phyloP scores from a whole-genome alignment of 2,888 invertebrate species.

The Rhamnusium bicolor region DNA sequence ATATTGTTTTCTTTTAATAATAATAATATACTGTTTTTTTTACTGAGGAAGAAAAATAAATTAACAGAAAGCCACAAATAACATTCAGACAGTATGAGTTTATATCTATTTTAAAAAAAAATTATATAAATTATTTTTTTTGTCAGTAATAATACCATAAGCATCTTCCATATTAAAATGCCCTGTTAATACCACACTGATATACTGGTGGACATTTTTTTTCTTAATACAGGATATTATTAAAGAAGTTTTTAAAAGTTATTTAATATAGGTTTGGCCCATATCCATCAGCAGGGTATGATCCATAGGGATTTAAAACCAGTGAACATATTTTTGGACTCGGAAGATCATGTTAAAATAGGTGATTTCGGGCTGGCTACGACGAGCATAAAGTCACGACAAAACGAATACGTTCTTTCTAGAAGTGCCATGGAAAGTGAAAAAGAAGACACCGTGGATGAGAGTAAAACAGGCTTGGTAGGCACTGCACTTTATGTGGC shows the following conservation, averaged over 20 bases:
- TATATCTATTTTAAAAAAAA: no score
- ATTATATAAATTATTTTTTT: no score
- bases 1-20: no score
- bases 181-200: no score
- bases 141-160: no score
- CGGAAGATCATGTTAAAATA: slow-evolving; percentile 96
- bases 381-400: slow-evolving; percentile 73
- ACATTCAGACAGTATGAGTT: no score
- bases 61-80: no score
- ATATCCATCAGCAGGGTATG: slow-evolving; percentile 95
- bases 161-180: no score
- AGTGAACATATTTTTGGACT: slow-evolving; percentile 96
- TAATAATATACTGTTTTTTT: no score
- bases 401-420: slow-evolving; percentile 56
- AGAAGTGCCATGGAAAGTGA: slow-evolving; percentile 60
- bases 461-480: slow-evolving; percentile 84
- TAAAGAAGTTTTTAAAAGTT: not conserved
- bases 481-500: slow-evolving; percentile 97
- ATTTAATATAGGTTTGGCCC: slow-evolving; percentile 79
- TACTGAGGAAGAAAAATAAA: no score
- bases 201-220: no score
- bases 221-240: slow-evolving; percentile 33
- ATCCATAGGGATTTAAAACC: slow-evolving; percentile 90
- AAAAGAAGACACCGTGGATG: slow-evolving; percentile 66
- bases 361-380: slow-evolving; percentile 98